Evolutionary conservation across 2,797 vertebrate species (phyloP).

Genomic region (Trachurus trachurus): DNA sequence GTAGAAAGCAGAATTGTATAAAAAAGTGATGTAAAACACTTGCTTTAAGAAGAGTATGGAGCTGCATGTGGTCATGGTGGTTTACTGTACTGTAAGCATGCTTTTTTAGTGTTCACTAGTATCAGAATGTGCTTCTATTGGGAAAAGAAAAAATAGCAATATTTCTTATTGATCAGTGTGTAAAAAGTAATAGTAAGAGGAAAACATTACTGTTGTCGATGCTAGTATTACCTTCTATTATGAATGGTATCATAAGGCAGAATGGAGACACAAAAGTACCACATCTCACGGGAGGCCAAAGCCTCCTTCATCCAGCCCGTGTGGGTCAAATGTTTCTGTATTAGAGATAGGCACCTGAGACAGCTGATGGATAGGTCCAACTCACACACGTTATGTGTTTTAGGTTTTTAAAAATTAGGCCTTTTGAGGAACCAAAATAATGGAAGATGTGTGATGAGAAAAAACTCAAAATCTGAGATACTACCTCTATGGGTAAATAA

Average conservation of each 20-base stretch:
- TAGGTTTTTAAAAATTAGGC: slow-evolving; percentile 28
- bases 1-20: slow-evolving; percentile 70
- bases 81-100: slow-evolving; percentile 54
- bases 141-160: slow-evolving; percentile 39
- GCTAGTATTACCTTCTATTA: slow-evolving; percentile 46
- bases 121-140: slow-evolving; percentile 70
- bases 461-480: slow-evolving; percentile 55
- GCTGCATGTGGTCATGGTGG: slow-evolving; percentile 39
- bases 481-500: slow-evolving; percentile 60
- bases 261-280: slow-evolving; percentile 71
- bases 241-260: slow-evolving; percentile 75
- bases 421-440: slow-evolving; percentile 49
- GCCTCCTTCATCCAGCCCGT: slow-evolving; percentile 33
- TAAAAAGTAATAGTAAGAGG: slow-evolving; percentile 39
- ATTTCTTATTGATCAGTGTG: slow-evolving; percentile 28
- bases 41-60: slow-evolving; percentile 46
- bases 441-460: slow-evolving; percentile 44
- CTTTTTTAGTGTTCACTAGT: slow-evolving; percentile 79
- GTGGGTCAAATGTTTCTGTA: slow-evolving; percentile 42
- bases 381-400: slow-evolving; percentile 49
- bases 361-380: slow-evolving; percentile 77
- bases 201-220: slow-evolving; percentile 50
- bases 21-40: slow-evolving; percentile 63
- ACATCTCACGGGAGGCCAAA: slow-evolving; percentile 58
- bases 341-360: slow-evolving; percentile 74